A percentile compares a stretch with the other conserved stretches of the same genome.
Conservation (phyloP, 2,888 invertebrate genomes). For the Ctenicera cuprea region DNA sequence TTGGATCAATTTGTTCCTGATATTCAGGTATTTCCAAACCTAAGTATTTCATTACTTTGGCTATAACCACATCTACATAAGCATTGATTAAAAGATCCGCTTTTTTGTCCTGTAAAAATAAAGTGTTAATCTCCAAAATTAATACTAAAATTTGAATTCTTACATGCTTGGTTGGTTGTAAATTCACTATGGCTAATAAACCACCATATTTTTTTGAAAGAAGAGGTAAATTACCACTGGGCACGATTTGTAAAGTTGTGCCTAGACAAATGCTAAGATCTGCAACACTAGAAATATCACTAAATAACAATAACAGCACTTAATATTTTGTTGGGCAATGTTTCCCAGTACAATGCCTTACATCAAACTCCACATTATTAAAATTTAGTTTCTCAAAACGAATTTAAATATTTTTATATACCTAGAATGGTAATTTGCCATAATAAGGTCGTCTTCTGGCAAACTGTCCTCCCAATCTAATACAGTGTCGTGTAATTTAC, state of each 20-base stretch:
- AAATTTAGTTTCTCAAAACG: no score
- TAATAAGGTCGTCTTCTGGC: slow-evolving; percentile 88
- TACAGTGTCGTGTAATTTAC: slow-evolving; percentile 91
- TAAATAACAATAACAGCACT: neutral
- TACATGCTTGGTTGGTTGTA: slow-evolving; percentile 98
- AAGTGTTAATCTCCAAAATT: slow-evolving; percentile 64
- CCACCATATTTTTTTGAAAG: slow-evolving; percentile 90
- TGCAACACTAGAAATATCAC: slow-evolving; percentile 81
- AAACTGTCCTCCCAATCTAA: slow-evolving; percentile 98
- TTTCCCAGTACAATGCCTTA: no score
- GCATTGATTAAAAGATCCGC: slow-evolving; percentile 91
- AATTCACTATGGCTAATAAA: slow-evolving; percentile 93
- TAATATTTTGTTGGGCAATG: no score
- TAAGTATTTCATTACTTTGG: slow-evolving; percentile 83
- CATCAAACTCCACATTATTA: no score
- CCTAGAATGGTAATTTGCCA: slow-evolving; percentile 92
- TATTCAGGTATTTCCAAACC: slow-evolving; percentile 85
- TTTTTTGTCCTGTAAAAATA: slow-evolving; percentile 87
- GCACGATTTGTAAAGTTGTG: slow-evolving; percentile 98
- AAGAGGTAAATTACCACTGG: slow-evolving; percentile 95
- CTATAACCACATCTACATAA: slow-evolving; percentile 90
- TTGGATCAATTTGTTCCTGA: slow-evolving; percentile 79
- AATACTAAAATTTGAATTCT: slow-evolving; percentile 64
- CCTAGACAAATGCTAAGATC: slow-evolving; percentile 96
- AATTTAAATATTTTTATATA: no score